Evolutionary conservation across 2,888 invertebrate species (phyloP).

Genomic region (Nomada hirtipes): DNA sequence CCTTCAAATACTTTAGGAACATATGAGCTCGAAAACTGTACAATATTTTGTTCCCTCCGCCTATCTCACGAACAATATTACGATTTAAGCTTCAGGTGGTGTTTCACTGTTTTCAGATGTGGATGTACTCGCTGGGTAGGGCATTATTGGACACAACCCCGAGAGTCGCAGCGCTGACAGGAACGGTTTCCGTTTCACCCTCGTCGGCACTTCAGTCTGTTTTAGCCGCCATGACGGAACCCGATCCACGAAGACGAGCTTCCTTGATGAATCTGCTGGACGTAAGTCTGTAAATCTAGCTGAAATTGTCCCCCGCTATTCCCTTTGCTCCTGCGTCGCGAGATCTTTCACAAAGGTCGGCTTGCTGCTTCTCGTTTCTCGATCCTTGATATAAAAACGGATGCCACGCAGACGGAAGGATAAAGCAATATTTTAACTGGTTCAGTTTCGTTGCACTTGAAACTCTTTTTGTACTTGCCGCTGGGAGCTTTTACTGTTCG

Average conservation of each 20-base stretch:
- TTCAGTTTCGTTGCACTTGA: not conserved
- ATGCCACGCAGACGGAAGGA: not conserved
- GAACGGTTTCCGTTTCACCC: slow-evolving; percentile 84
- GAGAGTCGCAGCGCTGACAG: slow-evolving; percentile 82
- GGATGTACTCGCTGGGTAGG: slow-evolving; percentile 87
- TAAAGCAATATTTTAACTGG: slow-evolving; percentile 3
- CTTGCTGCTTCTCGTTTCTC: not conserved
- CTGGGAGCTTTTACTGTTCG: not conserved
- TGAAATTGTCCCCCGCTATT: slow-evolving; percentile 29
- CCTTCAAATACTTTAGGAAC: too few relatives aligned
- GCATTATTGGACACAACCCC: slow-evolving; percentile 85
- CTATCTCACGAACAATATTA: not conserved
- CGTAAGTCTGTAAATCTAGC: slow-evolving; percentile 84
- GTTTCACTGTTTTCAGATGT: slow-evolving; percentile 85
- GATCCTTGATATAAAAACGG: not conserved
- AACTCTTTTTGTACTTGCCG: not conserved
- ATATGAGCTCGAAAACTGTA: not conserved
- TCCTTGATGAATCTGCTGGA: slow-evolving; percentile 87
- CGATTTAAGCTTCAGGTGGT: not conserved
- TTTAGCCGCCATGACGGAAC: slow-evolving; percentile 86
- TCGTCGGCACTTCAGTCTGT: slow-evolving; percentile 85
- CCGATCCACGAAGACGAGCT: slow-evolving; percentile 85
- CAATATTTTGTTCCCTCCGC: not conserved
- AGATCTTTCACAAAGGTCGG: not conserved
- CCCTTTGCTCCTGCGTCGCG: not conserved